These are phyloP conservation scores for Acromyrmex heyeri DNA, from an alignment of 1,140 invertebrate genomes.

Conservation along the genomic window DNA sequence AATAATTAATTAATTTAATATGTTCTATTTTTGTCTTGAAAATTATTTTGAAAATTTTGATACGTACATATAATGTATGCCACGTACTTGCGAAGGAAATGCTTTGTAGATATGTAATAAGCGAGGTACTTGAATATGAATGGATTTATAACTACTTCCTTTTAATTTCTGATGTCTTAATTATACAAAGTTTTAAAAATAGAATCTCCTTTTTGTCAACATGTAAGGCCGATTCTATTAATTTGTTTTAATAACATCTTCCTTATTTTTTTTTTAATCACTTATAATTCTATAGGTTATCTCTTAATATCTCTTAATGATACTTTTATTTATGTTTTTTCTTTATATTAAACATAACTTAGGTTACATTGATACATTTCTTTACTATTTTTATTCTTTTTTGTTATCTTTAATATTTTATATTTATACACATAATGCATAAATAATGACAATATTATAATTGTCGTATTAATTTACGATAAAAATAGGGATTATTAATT, in stretches of 20 bases:
- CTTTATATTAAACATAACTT: neutral
- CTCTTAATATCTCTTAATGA: no score
- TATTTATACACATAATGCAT: neutral
- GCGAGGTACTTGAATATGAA: constrained; percentile 73
- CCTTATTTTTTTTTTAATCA: neutral
- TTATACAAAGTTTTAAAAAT: constrained; percentile 75
- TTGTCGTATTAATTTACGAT: neutral
- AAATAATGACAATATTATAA: neutral
- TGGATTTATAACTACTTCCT: constrained; percentile 69
- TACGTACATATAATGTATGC: constrained; percentile 54
- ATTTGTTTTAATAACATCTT: constrained; percentile 39
- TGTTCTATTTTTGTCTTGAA: constrained; percentile 41
- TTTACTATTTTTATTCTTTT: neutral
- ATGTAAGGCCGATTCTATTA: constrained; percentile 43
- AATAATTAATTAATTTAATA: constrained; percentile 7
- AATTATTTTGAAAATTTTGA: constrained; percentile 46
- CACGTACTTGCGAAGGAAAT: constrained; percentile 72
- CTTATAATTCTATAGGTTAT: neutral
- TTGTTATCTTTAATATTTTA: neutral
- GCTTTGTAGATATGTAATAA: constrained; percentile 69
- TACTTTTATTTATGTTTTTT: neutral
- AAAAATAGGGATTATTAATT: neutral
- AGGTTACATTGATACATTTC: neutral
- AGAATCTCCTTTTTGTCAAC: constrained; percentile 33
- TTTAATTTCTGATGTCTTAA: constrained; percentile 60